A percentile compares a stretch with the other conserved stretches of the same genome.
These are phyloP conservation scores for Xiphorhynchus elegans DNA, from an alignment of 2,113 vertebrate species.

Conservation along the genomic window DNA sequence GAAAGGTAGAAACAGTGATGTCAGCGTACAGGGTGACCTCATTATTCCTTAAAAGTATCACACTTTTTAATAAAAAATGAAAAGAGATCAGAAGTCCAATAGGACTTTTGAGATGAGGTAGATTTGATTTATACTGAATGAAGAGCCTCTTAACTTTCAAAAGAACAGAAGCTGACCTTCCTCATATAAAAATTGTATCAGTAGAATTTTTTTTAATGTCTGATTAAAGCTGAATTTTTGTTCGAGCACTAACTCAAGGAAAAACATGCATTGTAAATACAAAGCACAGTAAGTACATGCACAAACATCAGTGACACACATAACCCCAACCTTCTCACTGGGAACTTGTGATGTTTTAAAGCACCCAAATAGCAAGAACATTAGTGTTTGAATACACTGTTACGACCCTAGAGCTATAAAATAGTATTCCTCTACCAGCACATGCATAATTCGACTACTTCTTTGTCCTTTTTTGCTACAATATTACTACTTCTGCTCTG, in stretches of 20 bases:
- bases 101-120: not conserved
- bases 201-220: not conserved
- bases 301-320: not conserved
- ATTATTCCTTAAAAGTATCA: not conserved
- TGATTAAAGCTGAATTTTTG: not conserved
- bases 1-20: not conserved
- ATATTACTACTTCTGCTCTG: not conserved
- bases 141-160: not conserved
- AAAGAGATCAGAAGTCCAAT: not conserved
- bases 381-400: not conserved
- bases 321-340: not conserved
- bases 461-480: not conserved
- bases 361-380: not conserved
- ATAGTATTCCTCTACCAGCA: not conserved
- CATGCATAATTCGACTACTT: not conserved
- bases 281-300: not conserved
- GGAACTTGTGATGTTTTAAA: not conserved
- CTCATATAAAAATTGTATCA: not conserved
- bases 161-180: not conserved
- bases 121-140: not conserved
- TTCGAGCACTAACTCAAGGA: not conserved
- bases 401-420: not conserved
- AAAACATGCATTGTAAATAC: not conserved
- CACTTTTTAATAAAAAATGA: not conserved
- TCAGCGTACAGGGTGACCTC: not conserved